Evolutionary conservation across 2,113 vertebrate genomes (phyloP).

Genomic region (Hippocampus barbouri): DNA sequence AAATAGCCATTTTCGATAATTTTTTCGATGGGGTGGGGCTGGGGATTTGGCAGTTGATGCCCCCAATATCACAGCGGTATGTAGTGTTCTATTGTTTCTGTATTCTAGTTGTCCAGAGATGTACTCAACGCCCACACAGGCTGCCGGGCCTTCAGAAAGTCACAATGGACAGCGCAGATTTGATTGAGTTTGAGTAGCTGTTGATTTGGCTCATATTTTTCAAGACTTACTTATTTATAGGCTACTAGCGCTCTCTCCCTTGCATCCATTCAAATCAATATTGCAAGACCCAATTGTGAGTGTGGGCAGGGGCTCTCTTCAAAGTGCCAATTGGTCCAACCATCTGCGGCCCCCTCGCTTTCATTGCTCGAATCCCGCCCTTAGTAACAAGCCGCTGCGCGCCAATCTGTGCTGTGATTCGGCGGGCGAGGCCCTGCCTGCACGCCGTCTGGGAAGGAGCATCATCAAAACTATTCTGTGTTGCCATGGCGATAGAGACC

Average conservation of each 20-base stretch:
- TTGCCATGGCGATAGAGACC: constrained; percentile 78
- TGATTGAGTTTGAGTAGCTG: constrained; percentile 72
- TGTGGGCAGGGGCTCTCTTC: constrained; percentile 73
- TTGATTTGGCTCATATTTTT: constrained; percentile 70
- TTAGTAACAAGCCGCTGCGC: constrained; percentile 75
- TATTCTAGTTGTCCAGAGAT: background rate
- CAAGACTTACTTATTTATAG: constrained; percentile 75
- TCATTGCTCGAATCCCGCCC: constrained; percentile 63
- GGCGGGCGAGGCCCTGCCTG: constrained; percentile 68
- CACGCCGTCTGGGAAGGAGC: constrained; percentile 69
- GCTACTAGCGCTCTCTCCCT: constrained; percentile 68
- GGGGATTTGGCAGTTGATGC: no score
- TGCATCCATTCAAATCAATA: constrained; percentile 74
- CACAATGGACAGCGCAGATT: constrained; percentile 65
- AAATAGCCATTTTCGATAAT: no score
- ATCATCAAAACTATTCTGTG: constrained; percentile 78
- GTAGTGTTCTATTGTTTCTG: background rate
- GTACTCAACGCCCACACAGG: no score
- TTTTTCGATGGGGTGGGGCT: no score
- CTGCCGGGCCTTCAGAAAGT: constrained; percentile 44
- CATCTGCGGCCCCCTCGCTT: constrained; percentile 70
- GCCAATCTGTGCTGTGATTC: constrained; percentile 76
- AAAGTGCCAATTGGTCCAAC: constrained; percentile 74
- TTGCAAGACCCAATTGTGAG: constrained; percentile 72
- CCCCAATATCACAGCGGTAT: background rate